Conservation (phyloP, 2,888 invertebrate species). For the Stenodema calcarata region DNA sequence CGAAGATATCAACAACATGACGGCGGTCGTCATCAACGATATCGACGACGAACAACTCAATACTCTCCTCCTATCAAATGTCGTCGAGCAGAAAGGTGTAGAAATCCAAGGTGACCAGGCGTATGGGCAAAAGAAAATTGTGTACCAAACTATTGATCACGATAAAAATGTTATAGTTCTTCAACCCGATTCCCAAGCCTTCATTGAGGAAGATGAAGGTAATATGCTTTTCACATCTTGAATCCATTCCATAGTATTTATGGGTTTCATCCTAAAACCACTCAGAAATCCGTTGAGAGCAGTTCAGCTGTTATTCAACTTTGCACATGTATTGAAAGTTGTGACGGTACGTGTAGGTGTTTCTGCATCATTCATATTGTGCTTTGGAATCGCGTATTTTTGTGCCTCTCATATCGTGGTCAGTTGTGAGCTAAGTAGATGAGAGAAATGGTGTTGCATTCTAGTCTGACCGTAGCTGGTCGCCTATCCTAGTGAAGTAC, state of each 20-base stretch:
- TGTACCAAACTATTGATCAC: constrained; percentile 30
- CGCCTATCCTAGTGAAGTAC: no score
- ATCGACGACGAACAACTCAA: constrained; percentile 43
- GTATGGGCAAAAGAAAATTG: constrained; percentile 25
- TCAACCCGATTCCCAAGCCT: constrained; percentile 40
- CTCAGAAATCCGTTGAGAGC: not conserved
- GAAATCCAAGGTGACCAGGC: not conserved
- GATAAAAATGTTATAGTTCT: constrained; percentile 42
- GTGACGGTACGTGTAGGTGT: no score
- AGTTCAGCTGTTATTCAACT: not conserved
- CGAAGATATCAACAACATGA: constrained; percentile 48
- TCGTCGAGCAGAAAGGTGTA: constrained; percentile 5
- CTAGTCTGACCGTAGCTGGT: no score
- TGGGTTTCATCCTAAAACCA: not conserved
- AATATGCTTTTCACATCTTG: constrained; percentile 42
- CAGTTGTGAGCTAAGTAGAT: no score
- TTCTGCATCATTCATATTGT: no score
- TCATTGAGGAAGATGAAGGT: constrained; percentile 43
- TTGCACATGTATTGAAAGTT: not conserved
- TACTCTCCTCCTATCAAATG: constrained; percentile 38
- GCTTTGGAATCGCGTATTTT: no score
- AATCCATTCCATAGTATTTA: constrained; percentile 4
- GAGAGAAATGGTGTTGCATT: no score
- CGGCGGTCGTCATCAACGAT: constrained; percentile 41
- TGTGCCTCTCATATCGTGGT: no score